phyloP scores from a whole-genome alignment of 2,113 vertebrate species.

The Prunella fulvescens region DNA sequence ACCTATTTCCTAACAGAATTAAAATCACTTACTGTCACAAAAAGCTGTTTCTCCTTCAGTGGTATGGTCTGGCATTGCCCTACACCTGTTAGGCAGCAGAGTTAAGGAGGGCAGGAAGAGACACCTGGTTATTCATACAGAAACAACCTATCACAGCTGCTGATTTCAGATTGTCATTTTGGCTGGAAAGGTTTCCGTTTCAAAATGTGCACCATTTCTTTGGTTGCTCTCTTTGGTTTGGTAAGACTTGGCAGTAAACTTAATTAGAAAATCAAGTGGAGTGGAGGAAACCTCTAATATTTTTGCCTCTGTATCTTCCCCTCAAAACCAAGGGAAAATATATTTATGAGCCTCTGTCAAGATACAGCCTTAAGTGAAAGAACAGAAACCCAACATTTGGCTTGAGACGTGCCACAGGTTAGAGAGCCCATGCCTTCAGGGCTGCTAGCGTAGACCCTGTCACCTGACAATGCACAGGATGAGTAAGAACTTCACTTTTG shows the following conservation, averaged over 20 bases:
- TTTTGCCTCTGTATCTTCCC: background rate
- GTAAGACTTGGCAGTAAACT: background rate
- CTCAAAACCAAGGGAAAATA: background rate
- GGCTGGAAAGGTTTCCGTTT: background rate
- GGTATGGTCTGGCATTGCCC: background rate
- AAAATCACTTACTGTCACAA: background rate
- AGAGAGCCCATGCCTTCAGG: background rate
- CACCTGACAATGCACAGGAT: background rate
- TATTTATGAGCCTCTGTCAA: background rate
- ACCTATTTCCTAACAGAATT: background rate
- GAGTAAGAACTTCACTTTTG: background rate
- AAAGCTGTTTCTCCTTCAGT: background rate
- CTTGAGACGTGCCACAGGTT: background rate
- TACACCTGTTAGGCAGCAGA: background rate
- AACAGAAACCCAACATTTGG: background rate
- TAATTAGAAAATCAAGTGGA: background rate
- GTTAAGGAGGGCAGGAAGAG: background rate
- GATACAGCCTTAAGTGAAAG: slow-evolving; percentile 21
- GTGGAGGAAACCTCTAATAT: background rate
- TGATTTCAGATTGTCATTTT: background rate
- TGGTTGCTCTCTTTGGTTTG: background rate
- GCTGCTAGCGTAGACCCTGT: background rate
- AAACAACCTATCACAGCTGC: background rate
- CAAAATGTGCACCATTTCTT: background rate
- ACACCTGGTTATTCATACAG: background rate